Evolutionary conservation across 2,888 invertebrate genomes (phyloP), one percentile per base, ranked within the genome.

Genomic region (Tetragonula carbonaria): DNA sequence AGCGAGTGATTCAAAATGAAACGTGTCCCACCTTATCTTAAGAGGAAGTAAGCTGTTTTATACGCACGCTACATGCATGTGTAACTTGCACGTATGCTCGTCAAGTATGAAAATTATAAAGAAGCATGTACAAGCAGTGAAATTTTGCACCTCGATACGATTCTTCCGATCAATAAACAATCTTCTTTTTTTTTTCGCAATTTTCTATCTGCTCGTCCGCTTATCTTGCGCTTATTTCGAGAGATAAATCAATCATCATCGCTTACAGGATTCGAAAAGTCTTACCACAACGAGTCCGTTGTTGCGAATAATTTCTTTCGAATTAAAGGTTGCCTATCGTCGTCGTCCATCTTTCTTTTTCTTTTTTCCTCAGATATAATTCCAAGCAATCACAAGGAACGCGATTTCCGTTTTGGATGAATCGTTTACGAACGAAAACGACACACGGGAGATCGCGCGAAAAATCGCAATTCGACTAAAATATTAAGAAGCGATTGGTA

Each of bases 221-320:
- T n/a, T n/a, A 57, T n/a, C 57, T 57, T 5, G 4, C 14, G 13
- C n/a, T 57, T n/a, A n/a, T 57, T n/a, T 14, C 5, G 3, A 2
- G 5, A 57, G 57, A 38, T 13, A n/a, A 14, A n/a, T 57, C 13
- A n/a, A 74, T 16, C 4, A 28, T n/a, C 14, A 14, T 4, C 59
- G 18, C 38, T 38, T 28, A 66, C 21, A 18, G 55, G 2, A 45
- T 66, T 66, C 21, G 16, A 50, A 14, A 38, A 68, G 63, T 74
- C 92, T 93, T 89, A 93, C 93, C 93, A 91, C 51, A 85, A 14
- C 65, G 6, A 21, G 70, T 91, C 82, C 28, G 86, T 55, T 28
- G 87, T 38, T 38, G 74, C 38, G 72, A 87, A 78, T 83, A 87
- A 38, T 81, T 74, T 84, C 74, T 85, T 80, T 0, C 18, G 66